Base-by-base conservation (phyloP, 2,797 vertebrate species). In the Mastacembelus armatus region DNA sequence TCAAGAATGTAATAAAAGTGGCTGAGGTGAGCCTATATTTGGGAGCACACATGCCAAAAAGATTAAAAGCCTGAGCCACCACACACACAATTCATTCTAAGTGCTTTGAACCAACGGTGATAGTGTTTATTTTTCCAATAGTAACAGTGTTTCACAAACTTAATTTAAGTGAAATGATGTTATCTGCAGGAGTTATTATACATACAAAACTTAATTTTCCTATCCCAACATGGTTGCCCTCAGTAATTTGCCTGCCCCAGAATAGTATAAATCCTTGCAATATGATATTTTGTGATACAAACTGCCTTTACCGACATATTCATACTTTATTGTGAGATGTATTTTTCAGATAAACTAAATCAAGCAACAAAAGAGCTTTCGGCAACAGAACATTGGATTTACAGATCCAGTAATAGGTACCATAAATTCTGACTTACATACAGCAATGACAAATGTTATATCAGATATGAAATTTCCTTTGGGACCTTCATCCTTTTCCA, bases 401-500 rank as follows among this genome's bases (percentile, higher is more conserved):
- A 88, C 86, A 86, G 81, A 86, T 86, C 77, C 65, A 65, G 87
- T 92, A 91, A 92, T 90, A 91, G 83, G 87, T 85, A 85, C 80
- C 86, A 92, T 93, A 90, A 91, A 91, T 93, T 90, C 72, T 85
- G 81, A 89, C 85, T 86, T 85, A 81, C 87, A 88, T 91, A 75
- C 85, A 75, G 85, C 77, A 75, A 61, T 89, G 87, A 92, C 81
- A 87, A 90, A 91, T 87, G 83, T 79, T 57, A 85, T 83, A 91
- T 90, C 88, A 89, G 81, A 92, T 86, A 86, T 84, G 81, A 88
- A 88, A 89, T 90, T 88, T 91, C 85, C 84, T 86, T 79, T 89
- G 85, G 83, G 86, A 87, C 83, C 80, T 78, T 79, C 81, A 83
- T 89, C 80, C 74, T 80, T 86, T 87, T 86, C 88, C 80, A 82